Conservation (phyloP, 2,888 invertebrate species). For the Myopa tessellatipennis region DNA sequence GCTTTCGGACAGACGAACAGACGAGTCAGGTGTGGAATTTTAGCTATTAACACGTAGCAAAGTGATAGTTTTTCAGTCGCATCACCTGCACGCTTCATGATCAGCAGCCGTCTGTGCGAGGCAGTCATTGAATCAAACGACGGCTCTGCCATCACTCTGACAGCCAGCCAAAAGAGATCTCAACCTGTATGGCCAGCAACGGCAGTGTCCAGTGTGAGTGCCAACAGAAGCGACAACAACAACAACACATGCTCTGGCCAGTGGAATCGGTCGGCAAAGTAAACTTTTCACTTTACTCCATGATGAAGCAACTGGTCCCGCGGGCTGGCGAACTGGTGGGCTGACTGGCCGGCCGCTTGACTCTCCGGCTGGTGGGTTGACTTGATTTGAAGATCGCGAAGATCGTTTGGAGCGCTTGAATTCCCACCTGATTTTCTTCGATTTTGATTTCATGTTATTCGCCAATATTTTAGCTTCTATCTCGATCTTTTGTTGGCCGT, state of each 20-base stretch:
- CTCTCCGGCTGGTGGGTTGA: not conserved
- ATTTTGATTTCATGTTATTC: conserved; percentile 22
- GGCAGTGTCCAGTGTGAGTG: conserved; percentile 4
- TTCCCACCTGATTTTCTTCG: conserved; percentile 10
- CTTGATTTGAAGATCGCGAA: not conserved
- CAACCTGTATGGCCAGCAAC: not conserved
- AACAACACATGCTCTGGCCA: conserved; percentile 8
- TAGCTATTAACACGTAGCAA: not conserved
- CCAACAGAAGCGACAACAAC: not conserved
- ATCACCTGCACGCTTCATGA: not conserved
- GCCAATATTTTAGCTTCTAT: conserved; percentile 12
- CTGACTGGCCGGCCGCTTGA: no score
- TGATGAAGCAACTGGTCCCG: not conserved
- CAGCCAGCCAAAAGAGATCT: not conserved
- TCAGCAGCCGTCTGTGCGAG: conserved; percentile 15
- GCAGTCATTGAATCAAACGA: conserved; percentile 19
- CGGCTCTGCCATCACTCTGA: not conserved
- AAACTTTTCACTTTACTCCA: conserved; percentile 31
- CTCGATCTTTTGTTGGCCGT: not conserved
- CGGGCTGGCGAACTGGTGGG: no score
- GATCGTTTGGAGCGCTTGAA: not conserved
- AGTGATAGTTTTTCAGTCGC: not conserved
- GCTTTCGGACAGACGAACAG: not conserved
- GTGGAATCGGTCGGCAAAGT: not conserved
- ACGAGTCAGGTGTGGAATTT: conserved; percentile 2